Conservation (phyloP, 2,888 invertebrate species). For the Scaptomyza cyrtandrae region DNA sequence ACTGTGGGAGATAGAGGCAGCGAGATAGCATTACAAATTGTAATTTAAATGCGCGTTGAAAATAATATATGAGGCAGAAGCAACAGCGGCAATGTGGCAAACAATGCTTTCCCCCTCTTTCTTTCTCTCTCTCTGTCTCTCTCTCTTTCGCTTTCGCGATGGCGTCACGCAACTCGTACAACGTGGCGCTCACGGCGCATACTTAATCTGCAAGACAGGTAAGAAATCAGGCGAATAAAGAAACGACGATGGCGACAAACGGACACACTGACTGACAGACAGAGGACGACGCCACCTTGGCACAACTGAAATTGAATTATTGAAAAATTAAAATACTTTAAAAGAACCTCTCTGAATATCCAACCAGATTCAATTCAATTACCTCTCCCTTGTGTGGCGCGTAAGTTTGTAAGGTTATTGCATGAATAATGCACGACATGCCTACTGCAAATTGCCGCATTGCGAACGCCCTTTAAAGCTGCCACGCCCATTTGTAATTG, state of each 20-base stretch:
- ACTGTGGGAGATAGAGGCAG: not conserved
- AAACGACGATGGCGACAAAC: not conserved
- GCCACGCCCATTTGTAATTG: conserved; percentile 59
- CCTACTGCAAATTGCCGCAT: conserved; percentile 27
- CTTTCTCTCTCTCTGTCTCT: not conserved
- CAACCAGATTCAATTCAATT: conserved; percentile 42
- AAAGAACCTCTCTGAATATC: conserved; percentile 4
- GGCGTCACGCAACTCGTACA: conserved; percentile 61
- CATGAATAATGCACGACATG: conserved; percentile 63
- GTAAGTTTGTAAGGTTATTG: conserved; percentile 59
- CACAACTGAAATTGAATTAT: conserved; percentile 69
- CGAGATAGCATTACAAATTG: conserved; percentile 56
- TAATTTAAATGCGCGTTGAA: conserved; percentile 57
- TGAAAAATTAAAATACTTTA: conserved; percentile 68
- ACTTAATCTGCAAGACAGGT: conserved; percentile 57
- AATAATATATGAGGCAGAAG: conserved; percentile 52
- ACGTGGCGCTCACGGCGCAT: conserved; percentile 44
- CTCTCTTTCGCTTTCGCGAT: not conserved
- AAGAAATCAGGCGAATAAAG: conserved; percentile 23
- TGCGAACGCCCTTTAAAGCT: not conserved
- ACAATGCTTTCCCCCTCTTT: conserved; percentile 3
- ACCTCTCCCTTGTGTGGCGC: conserved; percentile 5
- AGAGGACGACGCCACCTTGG: conserved; percentile 3
- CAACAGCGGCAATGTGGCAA: conserved; percentile 28
- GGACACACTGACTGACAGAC: not conserved